Conservation (phyloP, 2,113 vertebrate species). For the Lamprotornis superbus region DNA sequence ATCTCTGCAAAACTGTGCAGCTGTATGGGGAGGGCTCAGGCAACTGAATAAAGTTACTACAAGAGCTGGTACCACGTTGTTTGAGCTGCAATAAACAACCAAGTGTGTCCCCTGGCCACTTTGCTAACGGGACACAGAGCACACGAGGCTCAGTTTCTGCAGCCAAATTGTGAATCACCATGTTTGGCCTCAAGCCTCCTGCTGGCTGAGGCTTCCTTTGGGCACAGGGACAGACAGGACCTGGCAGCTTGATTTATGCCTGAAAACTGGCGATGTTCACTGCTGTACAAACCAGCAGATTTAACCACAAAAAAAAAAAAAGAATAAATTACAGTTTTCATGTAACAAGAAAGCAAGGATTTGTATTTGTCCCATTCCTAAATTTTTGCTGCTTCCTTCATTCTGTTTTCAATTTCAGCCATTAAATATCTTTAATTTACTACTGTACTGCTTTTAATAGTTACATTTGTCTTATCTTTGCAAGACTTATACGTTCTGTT, state of each 20-base stretch:
- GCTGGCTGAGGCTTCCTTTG: not conserved
- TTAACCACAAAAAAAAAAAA: not conserved
- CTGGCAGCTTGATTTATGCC: not conserved
- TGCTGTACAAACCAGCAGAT: not conserved
- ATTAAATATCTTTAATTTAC: not conserved
- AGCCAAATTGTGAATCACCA: rapidly evolving
- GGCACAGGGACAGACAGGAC: not conserved
- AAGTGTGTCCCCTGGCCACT: not conserved
- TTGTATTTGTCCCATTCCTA: not conserved
- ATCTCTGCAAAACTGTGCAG: not conserved
- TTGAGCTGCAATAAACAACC: not conserved
- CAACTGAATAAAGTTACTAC: not conserved
- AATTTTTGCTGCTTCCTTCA: not conserved
- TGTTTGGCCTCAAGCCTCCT: not conserved
- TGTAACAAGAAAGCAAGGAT: not conserved
- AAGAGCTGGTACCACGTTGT: not conserved
- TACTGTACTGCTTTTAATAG: not conserved
- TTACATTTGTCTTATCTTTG: not conserved
- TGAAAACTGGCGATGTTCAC: not conserved
- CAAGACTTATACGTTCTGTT: not conserved
- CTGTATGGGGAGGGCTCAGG: not conserved
- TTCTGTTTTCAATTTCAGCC: not conserved
- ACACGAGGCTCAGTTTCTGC: not conserved
- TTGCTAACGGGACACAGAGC: rapidly evolving
- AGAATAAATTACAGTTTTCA: not conserved